Conservation (phyloP, 2,113 vertebrate species). For the Erinaceus europaeus region DNA sequence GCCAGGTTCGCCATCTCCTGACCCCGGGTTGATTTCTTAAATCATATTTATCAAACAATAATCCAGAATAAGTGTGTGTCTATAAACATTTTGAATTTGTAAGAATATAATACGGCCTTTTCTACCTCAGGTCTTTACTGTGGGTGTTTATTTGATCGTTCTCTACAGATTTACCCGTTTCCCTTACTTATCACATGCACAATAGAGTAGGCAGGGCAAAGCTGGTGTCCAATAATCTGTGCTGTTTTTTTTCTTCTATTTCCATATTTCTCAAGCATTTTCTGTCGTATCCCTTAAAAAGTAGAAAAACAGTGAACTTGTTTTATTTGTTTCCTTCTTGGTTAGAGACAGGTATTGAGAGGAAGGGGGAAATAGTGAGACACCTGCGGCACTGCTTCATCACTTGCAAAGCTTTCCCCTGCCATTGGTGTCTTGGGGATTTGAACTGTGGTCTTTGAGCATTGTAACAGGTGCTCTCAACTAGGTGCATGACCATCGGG, state of each 20-base stretch:
- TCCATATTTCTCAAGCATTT: not conserved
- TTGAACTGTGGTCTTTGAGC: no score
- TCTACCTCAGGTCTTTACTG: not conserved
- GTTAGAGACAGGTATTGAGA: no score
- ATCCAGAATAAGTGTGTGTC: not conserved
- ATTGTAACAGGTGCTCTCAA: no score
- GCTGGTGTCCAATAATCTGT: not conserved
- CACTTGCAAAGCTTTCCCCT: no score
- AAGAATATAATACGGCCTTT: not conserved
- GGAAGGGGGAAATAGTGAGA: no score
- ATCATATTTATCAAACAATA: no score
- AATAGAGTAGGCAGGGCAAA: not conserved
- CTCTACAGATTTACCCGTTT: not conserved
- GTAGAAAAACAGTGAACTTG: not conserved
- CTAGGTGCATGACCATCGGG: no score
- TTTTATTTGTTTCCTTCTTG: no score
- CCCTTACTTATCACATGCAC: not conserved
- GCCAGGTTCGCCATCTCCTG: no score
- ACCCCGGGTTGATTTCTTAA: no score
- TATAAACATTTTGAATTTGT: not conserved
- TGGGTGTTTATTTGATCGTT: not conserved
- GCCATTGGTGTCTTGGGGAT: no score
- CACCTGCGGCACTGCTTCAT: no score
- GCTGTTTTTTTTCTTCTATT: not conserved
- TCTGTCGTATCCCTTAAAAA: not conserved